phyloP scores from a whole-genome alignment of 2,113 vertebrate genomes.

The Eurystomus gularis region DNA sequence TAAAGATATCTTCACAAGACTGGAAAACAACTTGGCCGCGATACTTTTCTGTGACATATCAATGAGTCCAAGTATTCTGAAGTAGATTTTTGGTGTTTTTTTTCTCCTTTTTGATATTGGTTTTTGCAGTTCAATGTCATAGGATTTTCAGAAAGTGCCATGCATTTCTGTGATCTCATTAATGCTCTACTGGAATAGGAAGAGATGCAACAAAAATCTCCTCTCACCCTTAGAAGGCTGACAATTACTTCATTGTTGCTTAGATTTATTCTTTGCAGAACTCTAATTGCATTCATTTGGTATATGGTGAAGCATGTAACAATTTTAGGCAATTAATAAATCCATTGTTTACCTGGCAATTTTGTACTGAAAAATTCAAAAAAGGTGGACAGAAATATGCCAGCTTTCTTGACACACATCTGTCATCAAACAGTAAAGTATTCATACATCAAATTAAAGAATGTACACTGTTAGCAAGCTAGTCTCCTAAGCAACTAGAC shows the following conservation, averaged over 20 bases:
- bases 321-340: background rate
- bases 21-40: background rate
- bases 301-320: rapidly evolving
- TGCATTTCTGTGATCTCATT: background rate
- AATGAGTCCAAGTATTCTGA: background rate
- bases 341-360: background rate
- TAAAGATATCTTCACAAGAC: background rate
- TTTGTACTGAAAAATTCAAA: background rate
- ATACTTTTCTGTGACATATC: background rate
- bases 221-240: background rate
- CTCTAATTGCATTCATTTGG: background rate
- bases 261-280: background rate
- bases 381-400: background rate
- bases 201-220: background rate
- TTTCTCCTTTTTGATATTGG: background rate
- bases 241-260: background rate
- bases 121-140: rapidly evolving
- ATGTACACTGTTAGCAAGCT: rapidly evolving
- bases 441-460: background rate
- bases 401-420: background rate
- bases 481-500: background rate
- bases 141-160: background rate
- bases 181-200: background rate
- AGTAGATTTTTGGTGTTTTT: background rate
- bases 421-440: background rate